Percentiles rank a stretch among this genome's conserved stretches.
Conservation (phyloP, 2,797 vertebrate species). For the Pogoniulus pusillus region DNA sequence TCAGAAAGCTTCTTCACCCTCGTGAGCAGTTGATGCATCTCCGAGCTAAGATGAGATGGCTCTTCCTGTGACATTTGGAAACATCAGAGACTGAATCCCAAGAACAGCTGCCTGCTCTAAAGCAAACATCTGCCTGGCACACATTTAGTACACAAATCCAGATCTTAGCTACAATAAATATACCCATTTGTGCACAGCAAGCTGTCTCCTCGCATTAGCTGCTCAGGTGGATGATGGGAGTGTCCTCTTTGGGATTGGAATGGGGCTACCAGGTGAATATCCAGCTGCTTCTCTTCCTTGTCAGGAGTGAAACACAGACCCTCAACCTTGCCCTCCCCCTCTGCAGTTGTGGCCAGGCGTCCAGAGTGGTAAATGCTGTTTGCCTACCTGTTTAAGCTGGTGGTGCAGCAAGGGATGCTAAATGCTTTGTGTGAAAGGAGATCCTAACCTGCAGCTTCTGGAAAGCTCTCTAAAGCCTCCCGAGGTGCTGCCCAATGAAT, state of each 20-base stretch:
- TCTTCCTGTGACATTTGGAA: slow-evolving; percentile 54
- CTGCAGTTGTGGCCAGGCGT: not conserved
- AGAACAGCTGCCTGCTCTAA: slow-evolving; percentile 46
- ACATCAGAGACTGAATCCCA: slow-evolving; percentile 2
- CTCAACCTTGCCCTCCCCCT: not conserved
- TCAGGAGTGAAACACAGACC: not conserved
- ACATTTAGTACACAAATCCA: not conserved
- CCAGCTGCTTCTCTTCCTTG: slow-evolving; percentile 13
- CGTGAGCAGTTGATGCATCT: not conserved
- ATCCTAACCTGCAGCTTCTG: not conserved
- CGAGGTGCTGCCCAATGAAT: not conserved
- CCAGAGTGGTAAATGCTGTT: not conserved
- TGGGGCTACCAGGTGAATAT: slow-evolving; percentile 7
- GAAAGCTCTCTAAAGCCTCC: not conserved
- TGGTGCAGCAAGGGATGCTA: not conserved
- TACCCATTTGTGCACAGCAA: not conserved
- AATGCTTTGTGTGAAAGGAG: not conserved
- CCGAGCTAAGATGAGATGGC: not conserved
- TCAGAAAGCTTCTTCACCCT: slow-evolving; percentile 37
- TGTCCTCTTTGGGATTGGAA: slow-evolving; percentile 26
- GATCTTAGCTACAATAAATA: slow-evolving; percentile 13
- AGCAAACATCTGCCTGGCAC: slow-evolving; percentile 38
- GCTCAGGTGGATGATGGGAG: slow-evolving; percentile 39
- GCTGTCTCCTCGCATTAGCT: slow-evolving; percentile 18
- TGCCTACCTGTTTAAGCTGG: not conserved